Base-by-base conservation (phyloP, 2,113 vertebrate species). In the Lycocorax pyrrhopterus region DNA sequence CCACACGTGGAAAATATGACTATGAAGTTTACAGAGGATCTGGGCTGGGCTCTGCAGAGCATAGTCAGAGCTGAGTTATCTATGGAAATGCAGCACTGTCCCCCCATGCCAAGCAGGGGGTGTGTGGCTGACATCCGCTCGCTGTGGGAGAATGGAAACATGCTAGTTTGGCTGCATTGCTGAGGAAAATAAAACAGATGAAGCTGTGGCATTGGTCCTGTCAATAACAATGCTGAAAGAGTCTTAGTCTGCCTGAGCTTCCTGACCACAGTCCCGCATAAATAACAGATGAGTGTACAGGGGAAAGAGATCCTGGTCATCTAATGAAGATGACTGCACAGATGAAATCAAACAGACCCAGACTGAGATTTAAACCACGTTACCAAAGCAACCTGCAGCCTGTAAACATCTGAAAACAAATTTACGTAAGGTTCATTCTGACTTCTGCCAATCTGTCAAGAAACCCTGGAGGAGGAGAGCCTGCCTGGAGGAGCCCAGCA, bases 381-480 rank as follows among this genome's bases (percentile, higher is more conserved):
- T 93, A 60, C 60, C 52, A 80, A 90, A 93, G 82, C 68, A 90
- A 77, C 55, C n/a, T 88, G 64, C 35, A 88, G 25, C 43, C 33
- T 63, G 25, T 76, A 77, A 88, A 90, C 23, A 49, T 37, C 33
- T 84, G 72, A 77, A 92, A 90, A 92, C 27, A 81, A 84, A 75
- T 56, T 33, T 67, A 56, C 0, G 0, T 26, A 13, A 30, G 12
- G 4, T n/a, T 67, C 29, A 8, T 46, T 25, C 3, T 84, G 86
- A 71, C 51, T 92, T 51, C 72, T 74, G 30, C 37, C 32, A 16
- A 25, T 16, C 59, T 56, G 22, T 23, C 18, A 78, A 32, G 37
- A 73, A 75, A 26, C 12, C 3, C 8, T 0, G 0, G 13, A 25
- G 58, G 18, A 87, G 23, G n/a, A 82, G 8, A 79, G 3, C 4